A percentile compares a stretch with the other conserved stretches of the same genome.
Conservation (phyloP, 2,113 vertebrate species). For the Rhinolophus ferrumequinum region DNA sequence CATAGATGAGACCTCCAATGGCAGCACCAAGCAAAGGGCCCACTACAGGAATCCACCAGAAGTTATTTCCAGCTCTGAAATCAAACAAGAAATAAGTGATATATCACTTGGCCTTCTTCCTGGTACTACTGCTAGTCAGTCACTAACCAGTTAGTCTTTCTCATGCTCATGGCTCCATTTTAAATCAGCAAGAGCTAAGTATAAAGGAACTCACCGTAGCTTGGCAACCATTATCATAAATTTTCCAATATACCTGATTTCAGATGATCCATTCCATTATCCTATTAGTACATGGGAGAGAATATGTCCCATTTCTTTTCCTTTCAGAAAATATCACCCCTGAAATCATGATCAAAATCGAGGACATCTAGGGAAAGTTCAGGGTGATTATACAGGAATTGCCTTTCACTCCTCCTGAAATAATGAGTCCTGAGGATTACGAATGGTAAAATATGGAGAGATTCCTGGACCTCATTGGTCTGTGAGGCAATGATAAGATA, state of each 20-base stretch:
- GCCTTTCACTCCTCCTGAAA: not conserved
- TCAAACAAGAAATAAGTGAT: slow-evolving; percentile 50
- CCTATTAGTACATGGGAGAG: not conserved
- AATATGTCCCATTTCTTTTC: not conserved
- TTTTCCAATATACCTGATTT: not conserved
- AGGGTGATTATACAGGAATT: not conserved
- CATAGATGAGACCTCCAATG: slow-evolving; percentile 90
- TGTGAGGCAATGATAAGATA: not conserved
- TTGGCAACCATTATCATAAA: not conserved
- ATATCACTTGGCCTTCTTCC: not conserved
- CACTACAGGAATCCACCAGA: slow-evolving; percentile 97
- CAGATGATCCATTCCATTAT: not conserved
- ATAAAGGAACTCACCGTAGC: not conserved
- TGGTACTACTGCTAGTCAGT: not conserved
- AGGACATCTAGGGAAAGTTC: not conserved
- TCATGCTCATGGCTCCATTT: not conserved
- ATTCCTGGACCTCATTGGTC: not conserved
- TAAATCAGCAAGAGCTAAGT: not conserved
- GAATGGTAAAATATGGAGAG: not conserved
- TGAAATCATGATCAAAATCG: not conserved
- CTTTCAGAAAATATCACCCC: not conserved
- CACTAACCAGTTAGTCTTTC: not conserved
- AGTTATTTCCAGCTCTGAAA: slow-evolving; percentile 91
- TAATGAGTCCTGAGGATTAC: not conserved
- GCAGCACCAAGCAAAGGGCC: slow-evolving; percentile 93